These are phyloP conservation scores for Pimpla rufipes DNA, from an alignment of 2,888 invertebrate genomes.

Conservation along the genomic window DNA sequence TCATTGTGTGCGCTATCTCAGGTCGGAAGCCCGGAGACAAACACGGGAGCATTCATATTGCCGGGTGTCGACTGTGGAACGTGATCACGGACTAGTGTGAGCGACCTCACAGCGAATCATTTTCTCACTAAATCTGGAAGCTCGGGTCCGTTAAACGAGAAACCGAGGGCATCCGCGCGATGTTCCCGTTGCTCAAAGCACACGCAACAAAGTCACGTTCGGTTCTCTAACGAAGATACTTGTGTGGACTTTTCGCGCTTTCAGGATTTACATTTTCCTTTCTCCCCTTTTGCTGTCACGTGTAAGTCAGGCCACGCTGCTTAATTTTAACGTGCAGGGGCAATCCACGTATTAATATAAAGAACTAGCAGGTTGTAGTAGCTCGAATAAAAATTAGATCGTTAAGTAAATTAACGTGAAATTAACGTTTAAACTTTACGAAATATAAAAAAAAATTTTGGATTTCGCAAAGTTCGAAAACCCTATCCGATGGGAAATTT, in stretches of 20 bases:
- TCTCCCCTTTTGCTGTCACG: constrained; percentile 6
- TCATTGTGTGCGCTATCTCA: background rate
- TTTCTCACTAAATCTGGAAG: constrained; percentile 18
- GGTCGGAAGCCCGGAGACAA: background rate
- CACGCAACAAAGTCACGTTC: constrained; percentile 76
- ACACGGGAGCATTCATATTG: background rate
- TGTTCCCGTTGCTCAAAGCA: constrained; percentile 48
- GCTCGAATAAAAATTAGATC: no score
- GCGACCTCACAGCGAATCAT: constrained; percentile 1
- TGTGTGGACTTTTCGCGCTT: constrained; percentile 20
- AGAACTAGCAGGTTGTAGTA: no score
- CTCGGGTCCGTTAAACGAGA: constrained; percentile 2
- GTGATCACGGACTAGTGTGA: background rate
- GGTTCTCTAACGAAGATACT: constrained; percentile 73
- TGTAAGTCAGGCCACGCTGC: constrained; percentile 23
- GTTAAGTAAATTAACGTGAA: no score
- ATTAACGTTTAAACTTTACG: no score
- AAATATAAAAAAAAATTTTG: no score
- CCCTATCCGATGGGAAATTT: no score
- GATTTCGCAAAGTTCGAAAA: no score
- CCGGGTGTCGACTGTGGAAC: background rate
- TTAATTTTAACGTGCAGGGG: constrained; percentile 67
- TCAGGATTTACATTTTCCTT: constrained; percentile 9
- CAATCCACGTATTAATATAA: constrained; percentile 76
- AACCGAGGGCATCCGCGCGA: constrained; percentile 17